Evolutionary conservation across 2,113 vertebrate species (phyloP), one percentile per base, ranked within the genome.

Genomic region (Leptodactylus fuscus): DNA sequence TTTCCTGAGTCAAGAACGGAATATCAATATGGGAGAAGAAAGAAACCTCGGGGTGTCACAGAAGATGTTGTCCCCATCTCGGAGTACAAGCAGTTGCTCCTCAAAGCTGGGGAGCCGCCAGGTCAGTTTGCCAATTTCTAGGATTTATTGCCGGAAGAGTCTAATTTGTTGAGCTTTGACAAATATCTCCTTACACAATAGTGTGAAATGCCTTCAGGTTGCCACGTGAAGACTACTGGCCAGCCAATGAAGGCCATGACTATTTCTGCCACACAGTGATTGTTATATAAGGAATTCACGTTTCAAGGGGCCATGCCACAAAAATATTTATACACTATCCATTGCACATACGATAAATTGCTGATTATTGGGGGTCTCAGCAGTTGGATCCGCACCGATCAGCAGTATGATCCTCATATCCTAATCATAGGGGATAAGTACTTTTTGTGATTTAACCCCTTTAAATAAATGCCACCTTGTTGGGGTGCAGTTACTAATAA

Each of bases 1-100:
- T 32, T 85, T 79, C 84, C 76, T 80, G 77, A 85, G 84, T 58
- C 11, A n/a, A 53, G 46, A 36, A 32, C 62, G 1, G 77, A 73
- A 8, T 16, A 20, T 41, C 87, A 87, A 96, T 91, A 97, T 96
- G 94, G 95, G 91, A 77, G 97, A 99, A 88, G 97, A 97, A 88
- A 96, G 93, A 88, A 93, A 87, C 89, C 93, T 95, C 0, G 89
- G 90, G 51, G 95, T 95, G 90, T 95, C 97, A 75, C 97, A 97
- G 90, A 99, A 96, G 91, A 92, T 97, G 91, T 92, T 96, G 32
- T 98, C 97, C 65, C 94, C 96, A 88, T 98, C 97, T 36, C 95
- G 95, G 91, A 99, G 97, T 92, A 97, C 96, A 71, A 99, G 97
- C 91, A 99, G 96, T 93, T 96, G 96, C 87, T 99, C 97, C 12